phyloP scores from a whole-genome alignment of 2,113 vertebrate species.

The Phalacrocorax carbo region DNA sequence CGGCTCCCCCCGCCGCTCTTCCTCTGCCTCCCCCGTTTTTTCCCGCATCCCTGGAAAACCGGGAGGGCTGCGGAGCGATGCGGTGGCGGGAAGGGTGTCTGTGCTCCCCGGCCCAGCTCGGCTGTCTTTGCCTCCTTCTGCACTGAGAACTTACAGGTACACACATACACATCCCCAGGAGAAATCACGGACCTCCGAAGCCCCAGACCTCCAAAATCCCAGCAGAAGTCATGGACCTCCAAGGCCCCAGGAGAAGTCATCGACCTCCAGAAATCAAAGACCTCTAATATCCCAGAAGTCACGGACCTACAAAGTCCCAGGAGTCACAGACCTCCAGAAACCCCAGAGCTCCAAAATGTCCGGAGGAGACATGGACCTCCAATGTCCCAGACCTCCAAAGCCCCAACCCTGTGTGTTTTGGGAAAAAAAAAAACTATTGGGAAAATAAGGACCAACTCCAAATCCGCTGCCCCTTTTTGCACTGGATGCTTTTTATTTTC shows the following conservation, averaged over 20 bases:
- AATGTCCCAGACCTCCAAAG: no score
- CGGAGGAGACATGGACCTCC: not conserved
- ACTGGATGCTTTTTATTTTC: not conserved
- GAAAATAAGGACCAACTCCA: not conserved
- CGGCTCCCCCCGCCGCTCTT: no score
- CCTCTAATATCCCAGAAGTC: not conserved
- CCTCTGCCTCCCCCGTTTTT: not conserved
- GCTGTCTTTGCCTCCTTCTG: not conserved
- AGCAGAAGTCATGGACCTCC: not conserved
- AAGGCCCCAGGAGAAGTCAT: not conserved
- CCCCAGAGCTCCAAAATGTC: not conserved
- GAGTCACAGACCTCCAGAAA: not conserved
- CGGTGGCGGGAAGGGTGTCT: not conserved
- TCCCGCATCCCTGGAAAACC: not conserved
- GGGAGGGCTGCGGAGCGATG: not conserved
- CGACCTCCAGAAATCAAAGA: no score
- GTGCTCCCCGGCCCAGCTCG: not conserved
- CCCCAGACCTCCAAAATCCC: not conserved
- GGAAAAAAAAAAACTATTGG: not conserved
- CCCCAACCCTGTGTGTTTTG: not conserved
- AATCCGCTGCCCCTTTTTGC: not conserved
- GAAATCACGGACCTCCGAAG: not conserved
- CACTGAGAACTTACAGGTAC: rapidly evolving
- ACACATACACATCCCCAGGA: no score
- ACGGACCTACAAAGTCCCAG: not conserved